These are phyloP conservation scores for Leptopterna dolabrata DNA, from an alignment of 2,888 invertebrate genomes.

Conservation along the genomic window DNA sequence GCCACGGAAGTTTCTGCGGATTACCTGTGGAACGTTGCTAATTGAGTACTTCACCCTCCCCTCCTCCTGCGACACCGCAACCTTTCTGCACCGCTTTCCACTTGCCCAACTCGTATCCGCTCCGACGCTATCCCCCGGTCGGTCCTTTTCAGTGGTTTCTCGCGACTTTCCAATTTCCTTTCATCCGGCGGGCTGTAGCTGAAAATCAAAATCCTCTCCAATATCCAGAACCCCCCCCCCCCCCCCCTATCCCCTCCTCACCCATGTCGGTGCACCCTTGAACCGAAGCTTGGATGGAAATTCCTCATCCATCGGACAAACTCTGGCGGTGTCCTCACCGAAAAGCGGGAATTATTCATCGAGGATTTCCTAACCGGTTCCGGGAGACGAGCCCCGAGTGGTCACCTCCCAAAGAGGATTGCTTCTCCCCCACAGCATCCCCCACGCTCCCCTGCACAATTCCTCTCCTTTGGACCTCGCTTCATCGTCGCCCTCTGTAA, in stretches of 20 bases:
- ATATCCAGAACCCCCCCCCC: background rate
- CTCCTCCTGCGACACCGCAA: background rate
- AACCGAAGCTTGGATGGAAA: background rate
- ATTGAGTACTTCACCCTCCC: background rate
- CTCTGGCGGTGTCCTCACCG: background rate
- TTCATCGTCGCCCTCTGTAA: background rate
- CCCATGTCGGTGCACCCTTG: background rate
- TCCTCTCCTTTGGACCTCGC: background rate
- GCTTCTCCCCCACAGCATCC: no score
- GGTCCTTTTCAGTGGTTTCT: background rate
- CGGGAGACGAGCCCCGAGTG: background rate
- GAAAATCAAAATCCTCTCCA: background rate
- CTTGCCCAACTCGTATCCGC: background rate
- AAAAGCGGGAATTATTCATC: background rate
- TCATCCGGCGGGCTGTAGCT: background rate
- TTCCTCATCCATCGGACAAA: background rate
- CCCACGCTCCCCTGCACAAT: background rate
- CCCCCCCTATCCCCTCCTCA: no score
- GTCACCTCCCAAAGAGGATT: background rate
- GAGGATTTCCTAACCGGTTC: background rate
- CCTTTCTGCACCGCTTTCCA: background rate
- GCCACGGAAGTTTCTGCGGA: conserved; percentile 45
- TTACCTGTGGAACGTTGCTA: conserved; percentile 43
- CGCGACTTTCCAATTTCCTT: conserved; percentile 3
- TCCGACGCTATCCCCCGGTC: background rate